Percentiles rank a stretch among this genome's conserved stretches.
phyloP scores from a whole-genome alignment of 1,140 invertebrate genomes.

The Drosophila willistoni region DNA sequence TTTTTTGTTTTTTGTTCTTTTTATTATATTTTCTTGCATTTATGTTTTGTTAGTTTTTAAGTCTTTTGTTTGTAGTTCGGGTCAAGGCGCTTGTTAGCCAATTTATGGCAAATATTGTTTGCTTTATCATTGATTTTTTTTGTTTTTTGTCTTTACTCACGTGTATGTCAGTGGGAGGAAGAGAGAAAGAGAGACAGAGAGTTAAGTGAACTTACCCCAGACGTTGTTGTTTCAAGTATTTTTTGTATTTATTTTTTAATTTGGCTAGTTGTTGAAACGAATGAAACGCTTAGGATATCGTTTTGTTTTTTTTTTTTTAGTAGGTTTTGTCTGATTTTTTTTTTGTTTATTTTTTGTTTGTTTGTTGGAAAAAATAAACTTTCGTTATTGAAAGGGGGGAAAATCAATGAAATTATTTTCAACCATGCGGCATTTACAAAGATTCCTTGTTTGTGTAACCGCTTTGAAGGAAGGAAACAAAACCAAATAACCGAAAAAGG shows the following conservation, averaged over 20 bases:
- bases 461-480: slow-evolving; percentile 50
- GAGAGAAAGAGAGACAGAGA: not conserved
- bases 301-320: slow-evolving; percentile 1
- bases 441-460: slow-evolving; percentile 42
- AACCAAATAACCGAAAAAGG: slow-evolving; percentile 64
- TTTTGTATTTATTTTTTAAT: slow-evolving; percentile 21
- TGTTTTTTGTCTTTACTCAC: slow-evolving; percentile 5
- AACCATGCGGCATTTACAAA: slow-evolving; percentile 49
- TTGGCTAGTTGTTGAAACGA: slow-evolving; percentile 34
- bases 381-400: slow-evolving; percentile 33
- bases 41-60: not conserved
- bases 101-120: slow-evolving; percentile 33
- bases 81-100: slow-evolving; percentile 43
- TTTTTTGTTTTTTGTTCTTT: not conserved
- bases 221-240: slow-evolving; percentile 30
- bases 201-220: slow-evolving; percentile 34
- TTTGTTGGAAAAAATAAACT: slow-evolving; percentile 39
- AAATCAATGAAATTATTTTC: slow-evolving; percentile 60
- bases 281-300: slow-evolving; percentile 47
- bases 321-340: no score
- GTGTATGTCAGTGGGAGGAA: not conserved
- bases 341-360: not conserved
- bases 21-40: slow-evolving; percentile 5
- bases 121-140: slow-evolving; percentile 54
- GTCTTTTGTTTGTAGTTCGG: slow-evolving; percentile 10